Conservation (phyloP, 2,113 vertebrate species). For the Vidua chalybeata region DNA sequence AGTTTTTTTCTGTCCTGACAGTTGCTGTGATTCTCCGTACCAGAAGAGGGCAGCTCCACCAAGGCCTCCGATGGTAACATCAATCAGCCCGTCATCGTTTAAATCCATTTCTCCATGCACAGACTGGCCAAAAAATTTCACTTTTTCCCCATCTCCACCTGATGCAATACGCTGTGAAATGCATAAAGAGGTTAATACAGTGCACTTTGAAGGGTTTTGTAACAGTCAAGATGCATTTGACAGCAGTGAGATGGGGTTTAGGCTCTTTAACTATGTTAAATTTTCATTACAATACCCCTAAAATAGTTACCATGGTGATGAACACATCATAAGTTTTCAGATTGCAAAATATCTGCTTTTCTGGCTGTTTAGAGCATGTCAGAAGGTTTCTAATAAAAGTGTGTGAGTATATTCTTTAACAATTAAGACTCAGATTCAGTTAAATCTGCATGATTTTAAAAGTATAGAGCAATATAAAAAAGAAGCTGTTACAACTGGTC, state of each 20-base stretch:
- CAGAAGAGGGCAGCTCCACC: slow-evolving; percentile 95
- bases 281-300: neutral
- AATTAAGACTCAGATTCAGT: neutral
- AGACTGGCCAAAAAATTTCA: slow-evolving; percentile 97
- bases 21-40: slow-evolving; percentile 72
- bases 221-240: neutral
- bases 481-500: neutral
- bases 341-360: neutral
- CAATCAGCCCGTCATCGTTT: slow-evolving; percentile 90
- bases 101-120: slow-evolving; percentile 96
- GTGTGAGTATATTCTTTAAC: neutral
- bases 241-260: neutral
- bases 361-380: neutral
- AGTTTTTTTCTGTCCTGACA: neutral
- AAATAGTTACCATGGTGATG: neutral
- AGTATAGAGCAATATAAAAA: neutral
- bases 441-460: neutral
- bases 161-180: slow-evolving; percentile 87
- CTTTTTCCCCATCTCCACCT: slow-evolving; percentile 86
- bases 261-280: neutral
- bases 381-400: neutral
- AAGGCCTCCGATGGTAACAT: slow-evolving; percentile 94
- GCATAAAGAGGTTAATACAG: neutral
- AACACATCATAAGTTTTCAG: neutral
- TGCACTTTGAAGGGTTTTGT: neutral